These are phyloP conservation scores for Callionymus lyra DNA, from an alignment of 2,113 vertebrate genomes.

Conservation along the genomic window DNA sequence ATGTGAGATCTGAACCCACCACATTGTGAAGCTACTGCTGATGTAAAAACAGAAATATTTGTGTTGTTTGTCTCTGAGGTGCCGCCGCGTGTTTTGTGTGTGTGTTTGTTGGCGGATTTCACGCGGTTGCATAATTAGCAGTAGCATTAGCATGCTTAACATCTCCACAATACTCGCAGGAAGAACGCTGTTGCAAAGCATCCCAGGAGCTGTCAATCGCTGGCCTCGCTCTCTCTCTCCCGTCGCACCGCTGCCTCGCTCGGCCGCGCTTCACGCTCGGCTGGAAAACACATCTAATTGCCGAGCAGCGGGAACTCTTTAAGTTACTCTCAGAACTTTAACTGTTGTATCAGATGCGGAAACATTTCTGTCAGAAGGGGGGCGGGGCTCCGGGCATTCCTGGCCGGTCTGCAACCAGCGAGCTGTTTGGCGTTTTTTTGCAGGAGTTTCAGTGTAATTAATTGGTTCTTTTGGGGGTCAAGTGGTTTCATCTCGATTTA, in stretches of 20 bases:
- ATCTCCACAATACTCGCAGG: slow-evolving; percentile 68
- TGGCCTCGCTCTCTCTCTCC: slow-evolving; percentile 34
- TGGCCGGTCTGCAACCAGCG: slow-evolving; percentile 9
- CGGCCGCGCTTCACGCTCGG: slow-evolving; percentile 12
- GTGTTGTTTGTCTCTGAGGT: slow-evolving; percentile 37
- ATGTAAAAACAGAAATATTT: too few species aligned
- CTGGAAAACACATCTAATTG: slow-evolving; percentile 21
- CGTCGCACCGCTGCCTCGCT: neutral
- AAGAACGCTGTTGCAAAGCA: slow-evolving; percentile 70
- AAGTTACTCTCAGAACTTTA: slow-evolving; percentile 12
- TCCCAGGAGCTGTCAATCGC: slow-evolving; percentile 83
- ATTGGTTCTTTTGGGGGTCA: slow-evolving; percentile 62
- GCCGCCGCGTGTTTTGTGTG: slow-evolving; percentile 7
- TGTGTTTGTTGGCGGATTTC: slow-evolving; percentile 70
- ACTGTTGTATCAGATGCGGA: slow-evolving; percentile 7
- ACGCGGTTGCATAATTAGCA: slow-evolving; percentile 83
- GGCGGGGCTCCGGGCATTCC: neutral
- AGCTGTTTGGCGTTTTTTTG: slow-evolving; percentile 19
- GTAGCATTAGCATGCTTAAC: slow-evolving; percentile 87
- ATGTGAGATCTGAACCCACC: too few species aligned
- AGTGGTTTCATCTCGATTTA: slow-evolving; percentile 58
- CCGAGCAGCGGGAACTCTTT: slow-evolving; percentile 13
- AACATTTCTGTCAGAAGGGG: neutral
- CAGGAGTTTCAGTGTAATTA: too few species aligned
- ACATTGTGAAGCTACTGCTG: too few species aligned